A percentile compares a stretch with the other conserved stretches of the same genome.
Evolutionary conservation across 2,888 invertebrate species (phyloP).

Genomic region (Anaspis maculata): DNA sequence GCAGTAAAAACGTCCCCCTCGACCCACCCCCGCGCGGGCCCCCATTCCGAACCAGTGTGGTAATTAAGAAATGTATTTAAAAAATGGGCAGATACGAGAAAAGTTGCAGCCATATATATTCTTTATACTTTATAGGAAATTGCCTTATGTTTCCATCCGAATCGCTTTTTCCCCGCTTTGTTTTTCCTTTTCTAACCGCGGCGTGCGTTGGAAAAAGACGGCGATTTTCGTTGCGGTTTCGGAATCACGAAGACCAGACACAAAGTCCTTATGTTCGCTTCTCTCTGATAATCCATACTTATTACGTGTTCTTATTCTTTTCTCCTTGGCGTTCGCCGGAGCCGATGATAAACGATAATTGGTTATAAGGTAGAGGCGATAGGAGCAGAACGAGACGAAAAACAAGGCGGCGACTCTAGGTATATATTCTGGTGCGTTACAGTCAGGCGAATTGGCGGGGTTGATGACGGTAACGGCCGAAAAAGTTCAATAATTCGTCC

Average conservation of each 20-base stretch:
- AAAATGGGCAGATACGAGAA: slow-evolving; percentile 33
- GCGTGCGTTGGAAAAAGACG: too few relatives aligned
- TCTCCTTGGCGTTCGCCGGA: slow-evolving; percentile 29
- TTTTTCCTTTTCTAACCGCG: slow-evolving; percentile 13
- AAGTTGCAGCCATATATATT: slow-evolving; percentile 36
- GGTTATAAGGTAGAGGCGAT: slow-evolving; percentile 35
- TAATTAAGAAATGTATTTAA: slow-evolving; percentile 36
- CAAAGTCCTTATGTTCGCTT: slow-evolving; percentile 30
- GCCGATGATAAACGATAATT: slow-evolving; percentile 42
- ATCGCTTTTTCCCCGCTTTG: slow-evolving; percentile 17
- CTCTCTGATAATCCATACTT: slow-evolving; percentile 41
- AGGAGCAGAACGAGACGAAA: too few relatives aligned
- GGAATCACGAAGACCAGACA: slow-evolving; percentile 16
- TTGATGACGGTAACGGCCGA: neutral
- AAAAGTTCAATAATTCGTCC: slow-evolving; percentile 26
- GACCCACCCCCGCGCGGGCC: too few relatives aligned
- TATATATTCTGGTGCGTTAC: too few relatives aligned
- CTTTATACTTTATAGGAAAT: slow-evolving; percentile 37
- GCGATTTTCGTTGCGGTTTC: neutral
- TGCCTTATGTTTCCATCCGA: slow-evolving; percentile 32
- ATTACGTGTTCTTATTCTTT: slow-evolving; percentile 40
- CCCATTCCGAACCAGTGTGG: too few relatives aligned
- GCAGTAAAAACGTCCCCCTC: too few relatives aligned
- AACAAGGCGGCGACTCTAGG: too few relatives aligned
- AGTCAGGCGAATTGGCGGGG: too few relatives aligned